Evolutionary conservation across 2,888 invertebrate genomes (phyloP).

Genomic region (Atrina japonica): DNA sequence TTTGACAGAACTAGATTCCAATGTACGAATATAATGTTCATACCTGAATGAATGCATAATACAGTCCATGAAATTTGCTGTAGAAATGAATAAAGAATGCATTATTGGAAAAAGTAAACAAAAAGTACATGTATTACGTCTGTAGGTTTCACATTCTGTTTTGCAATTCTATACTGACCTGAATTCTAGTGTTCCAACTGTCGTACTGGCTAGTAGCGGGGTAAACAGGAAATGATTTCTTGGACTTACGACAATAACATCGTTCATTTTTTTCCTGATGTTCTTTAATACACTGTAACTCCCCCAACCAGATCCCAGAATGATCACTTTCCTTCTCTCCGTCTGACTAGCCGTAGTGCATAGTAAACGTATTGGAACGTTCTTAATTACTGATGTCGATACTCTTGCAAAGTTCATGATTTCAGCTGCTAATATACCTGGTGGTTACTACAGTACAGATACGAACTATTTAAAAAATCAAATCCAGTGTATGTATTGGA

Average conservation of each 20-base stretch:
- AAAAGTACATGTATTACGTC: too few relatives aligned
- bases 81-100: too few relatives aligned
- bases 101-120: too few relatives aligned
- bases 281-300: constrained; percentile 79
- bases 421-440: constrained; percentile 11
- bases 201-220: constrained; percentile 80
- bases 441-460: too few relatives aligned
- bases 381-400: background rate
- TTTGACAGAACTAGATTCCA: too few relatives aligned
- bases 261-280: constrained; percentile 77
- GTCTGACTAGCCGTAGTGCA: constrained; percentile 7
- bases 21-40: too few relatives aligned
- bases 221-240: constrained; percentile 81
- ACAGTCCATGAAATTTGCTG: too few relatives aligned
- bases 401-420: background rate
- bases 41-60: too few relatives aligned
- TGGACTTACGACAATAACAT: constrained; percentile 80
- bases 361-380: too few relatives aligned
- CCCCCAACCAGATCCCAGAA: constrained; percentile 81
- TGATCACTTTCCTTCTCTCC: constrained; percentile 71
- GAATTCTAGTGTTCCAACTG: constrained; percentile 81
- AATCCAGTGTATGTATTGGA: too few relatives aligned
- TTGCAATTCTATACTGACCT: constrained; percentile 69
- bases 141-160: too few relatives aligned
- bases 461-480: too few relatives aligned